These are phyloP conservation scores for Gymnosoma rotundatum DNA, from an alignment of 2,888 invertebrate species.

Conservation along the genomic window DNA sequence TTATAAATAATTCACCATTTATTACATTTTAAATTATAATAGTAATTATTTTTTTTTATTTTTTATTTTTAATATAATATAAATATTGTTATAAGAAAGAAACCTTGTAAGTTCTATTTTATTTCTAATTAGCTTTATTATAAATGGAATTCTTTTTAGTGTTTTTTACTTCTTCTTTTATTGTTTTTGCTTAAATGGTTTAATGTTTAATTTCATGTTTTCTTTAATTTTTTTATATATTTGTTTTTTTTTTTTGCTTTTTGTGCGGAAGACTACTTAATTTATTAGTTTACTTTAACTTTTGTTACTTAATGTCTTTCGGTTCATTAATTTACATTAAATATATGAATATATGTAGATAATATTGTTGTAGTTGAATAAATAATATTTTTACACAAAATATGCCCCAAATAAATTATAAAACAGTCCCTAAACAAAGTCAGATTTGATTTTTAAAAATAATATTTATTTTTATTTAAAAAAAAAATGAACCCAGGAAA, in stretches of 20 bases:
- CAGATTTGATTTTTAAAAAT: conserved; percentile 64
- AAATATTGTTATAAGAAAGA: conserved; percentile 67
- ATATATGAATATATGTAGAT: conserved; percentile 3
- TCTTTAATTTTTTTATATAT: not conserved
- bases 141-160: conserved; percentile 65
- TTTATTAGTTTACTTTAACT: conserved; percentile 70
- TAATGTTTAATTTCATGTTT: not conserved
- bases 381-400: conserved; percentile 32
- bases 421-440: conserved; percentile 71
- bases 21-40: conserved; percentile 23
- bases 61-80: conserved; percentile 30
- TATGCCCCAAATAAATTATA: conserved; percentile 19
- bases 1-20: conserved; percentile 28
- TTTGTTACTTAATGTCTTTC: conserved; percentile 66
- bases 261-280: conserved; percentile 79
- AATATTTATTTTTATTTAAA: not conserved
- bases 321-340: conserved; percentile 26
- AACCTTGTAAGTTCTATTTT: conserved; percentile 58
- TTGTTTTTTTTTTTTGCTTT: conserved; percentile 39
- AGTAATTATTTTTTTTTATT: conserved; percentile 7
- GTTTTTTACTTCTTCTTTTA: not conserved
- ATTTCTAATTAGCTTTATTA: conserved; percentile 58
- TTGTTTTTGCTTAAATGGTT: conserved; percentile 29
- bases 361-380: conserved; percentile 15
- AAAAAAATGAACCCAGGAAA: conserved; percentile 6